Evolutionary conservation across 1,140 invertebrate genomes (phyloP).

Genomic region (Zaprionus ornatus): DNA sequence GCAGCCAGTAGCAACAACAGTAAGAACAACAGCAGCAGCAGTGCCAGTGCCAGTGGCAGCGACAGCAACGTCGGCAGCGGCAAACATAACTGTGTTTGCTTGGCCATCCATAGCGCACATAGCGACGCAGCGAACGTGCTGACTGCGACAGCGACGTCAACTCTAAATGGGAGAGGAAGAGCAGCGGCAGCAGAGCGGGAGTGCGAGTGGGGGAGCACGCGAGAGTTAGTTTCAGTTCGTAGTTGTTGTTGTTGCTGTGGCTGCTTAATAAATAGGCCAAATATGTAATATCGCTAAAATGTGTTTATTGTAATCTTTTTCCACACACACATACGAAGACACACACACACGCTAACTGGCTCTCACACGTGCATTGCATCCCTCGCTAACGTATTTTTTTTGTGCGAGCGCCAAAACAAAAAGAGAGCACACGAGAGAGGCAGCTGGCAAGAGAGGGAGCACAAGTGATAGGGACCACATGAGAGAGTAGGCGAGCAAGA

Average conservation of each 20-base stretch:
- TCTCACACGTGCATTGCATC: conserved; percentile 72
- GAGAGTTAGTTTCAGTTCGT: conserved; percentile 18
- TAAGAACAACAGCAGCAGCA: not conserved
- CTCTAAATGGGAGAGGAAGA: conserved; percentile 24
- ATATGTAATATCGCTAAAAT: conserved; percentile 82
- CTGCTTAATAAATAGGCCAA: conserved; percentile 80
- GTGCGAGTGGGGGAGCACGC: conserved; percentile 12
- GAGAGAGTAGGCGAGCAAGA: not conserved
- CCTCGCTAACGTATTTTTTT: conserved; percentile 43
- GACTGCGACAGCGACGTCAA: conserved; percentile 20
- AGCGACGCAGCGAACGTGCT: conserved; percentile 28
- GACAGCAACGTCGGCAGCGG: conserved; percentile 14
- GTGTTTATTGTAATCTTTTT: conserved; percentile 81
- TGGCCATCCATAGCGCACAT: conserved; percentile 63
- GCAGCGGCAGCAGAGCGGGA: not conserved
- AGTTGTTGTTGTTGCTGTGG: conserved; percentile 35
- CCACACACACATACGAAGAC: conserved; percentile 26
- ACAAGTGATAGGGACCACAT: conserved; percentile 3
- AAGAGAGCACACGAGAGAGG: conserved; percentile 19
- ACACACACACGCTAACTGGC: conserved; percentile 11
- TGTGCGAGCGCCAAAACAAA: not conserved
- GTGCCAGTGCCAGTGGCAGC: not conserved
- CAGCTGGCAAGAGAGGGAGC: conserved; percentile 14
- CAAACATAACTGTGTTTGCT: conserved; percentile 79
- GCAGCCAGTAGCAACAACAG: conserved; percentile 11